phyloP scores from a whole-genome alignment of 2,888 invertebrate genomes.

The Tachina grossa region DNA sequence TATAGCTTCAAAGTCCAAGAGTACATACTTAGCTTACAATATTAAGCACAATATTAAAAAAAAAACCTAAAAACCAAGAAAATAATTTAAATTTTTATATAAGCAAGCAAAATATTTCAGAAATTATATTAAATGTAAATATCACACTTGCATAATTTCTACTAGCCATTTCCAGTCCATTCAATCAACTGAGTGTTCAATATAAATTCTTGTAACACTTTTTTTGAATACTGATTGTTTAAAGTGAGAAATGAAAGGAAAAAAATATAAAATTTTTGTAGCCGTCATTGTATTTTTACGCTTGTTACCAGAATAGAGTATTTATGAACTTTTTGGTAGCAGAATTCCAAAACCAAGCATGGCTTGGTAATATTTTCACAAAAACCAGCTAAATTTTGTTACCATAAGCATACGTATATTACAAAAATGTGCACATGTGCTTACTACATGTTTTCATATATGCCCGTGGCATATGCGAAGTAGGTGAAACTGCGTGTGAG shows the following conservation, averaged over 20 bases:
- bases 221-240: neutral
- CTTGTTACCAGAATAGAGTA: conserved; percentile 52
- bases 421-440: too few species aligned
- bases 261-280: conserved; percentile 49
- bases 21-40: too few species aligned
- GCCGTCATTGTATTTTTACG: conserved; percentile 64
- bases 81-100: too few species aligned
- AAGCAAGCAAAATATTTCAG: too few species aligned
- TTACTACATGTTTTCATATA: neutral
- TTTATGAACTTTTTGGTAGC: conserved; percentile 61
- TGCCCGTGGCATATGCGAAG: conserved; percentile 31
- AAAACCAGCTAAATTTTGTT: conserved; percentile 30
- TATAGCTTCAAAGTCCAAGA: too few species aligned
- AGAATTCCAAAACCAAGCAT: conserved; percentile 37
- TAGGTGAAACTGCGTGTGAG: conserved; percentile 69
- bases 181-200: conserved; percentile 33
- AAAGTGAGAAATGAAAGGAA: conserved; percentile 16
- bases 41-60: too few species aligned
- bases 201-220: conserved; percentile 42
- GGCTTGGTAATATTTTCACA: conserved; percentile 40
- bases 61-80: too few species aligned
- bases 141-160: too few species aligned
- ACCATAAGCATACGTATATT: conserved; percentile 2
- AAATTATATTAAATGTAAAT: too few species aligned
- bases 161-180: too few species aligned